These are phyloP conservation scores for Campaea margaritaria DNA, from an alignment of 2,888 invertebrate species.

Conservation along the genomic window DNA sequence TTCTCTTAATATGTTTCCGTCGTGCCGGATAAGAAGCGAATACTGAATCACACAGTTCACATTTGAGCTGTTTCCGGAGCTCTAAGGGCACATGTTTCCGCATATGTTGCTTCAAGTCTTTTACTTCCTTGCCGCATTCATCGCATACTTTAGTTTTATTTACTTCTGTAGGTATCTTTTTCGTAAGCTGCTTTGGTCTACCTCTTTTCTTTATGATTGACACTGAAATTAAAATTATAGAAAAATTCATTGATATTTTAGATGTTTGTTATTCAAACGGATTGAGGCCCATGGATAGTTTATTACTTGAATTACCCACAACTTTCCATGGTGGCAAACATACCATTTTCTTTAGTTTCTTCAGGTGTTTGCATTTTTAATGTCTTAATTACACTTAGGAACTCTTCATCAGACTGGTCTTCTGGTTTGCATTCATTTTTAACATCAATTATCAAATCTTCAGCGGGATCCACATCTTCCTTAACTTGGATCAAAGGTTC, in stretches of 20 bases:
- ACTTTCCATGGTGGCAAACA: no score
- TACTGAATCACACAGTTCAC: conserved; percentile 64
- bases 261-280: no score
- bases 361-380: conserved; percentile 60
- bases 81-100: conserved; percentile 52
- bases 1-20: conserved; percentile 62
- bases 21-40: conserved; percentile 59
- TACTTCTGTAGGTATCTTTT: conserved; percentile 20
- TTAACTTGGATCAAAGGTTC: conserved; percentile 4
- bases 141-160: conserved; percentile 60
- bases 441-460: conserved; percentile 3
- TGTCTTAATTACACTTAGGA: conserved; percentile 63
- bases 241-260: no score
- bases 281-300: no score
- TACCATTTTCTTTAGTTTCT: conserved; percentile 59
- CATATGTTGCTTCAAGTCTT: conserved; percentile 62
- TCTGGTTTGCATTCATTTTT: conserved; percentile 31
- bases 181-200: conserved; percentile 40
- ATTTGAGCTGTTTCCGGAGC: conserved; percentile 52
- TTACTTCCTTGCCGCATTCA: conserved; percentile 69
- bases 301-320: no score
- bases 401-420: conserved; percentile 59
- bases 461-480: conserved; percentile 7
- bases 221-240: conserved; percentile 37
- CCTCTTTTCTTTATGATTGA: conserved; percentile 44